Conservation (phyloP, 2,113 vertebrate genomes). For the Poeciliopsis retropinna region DNA sequence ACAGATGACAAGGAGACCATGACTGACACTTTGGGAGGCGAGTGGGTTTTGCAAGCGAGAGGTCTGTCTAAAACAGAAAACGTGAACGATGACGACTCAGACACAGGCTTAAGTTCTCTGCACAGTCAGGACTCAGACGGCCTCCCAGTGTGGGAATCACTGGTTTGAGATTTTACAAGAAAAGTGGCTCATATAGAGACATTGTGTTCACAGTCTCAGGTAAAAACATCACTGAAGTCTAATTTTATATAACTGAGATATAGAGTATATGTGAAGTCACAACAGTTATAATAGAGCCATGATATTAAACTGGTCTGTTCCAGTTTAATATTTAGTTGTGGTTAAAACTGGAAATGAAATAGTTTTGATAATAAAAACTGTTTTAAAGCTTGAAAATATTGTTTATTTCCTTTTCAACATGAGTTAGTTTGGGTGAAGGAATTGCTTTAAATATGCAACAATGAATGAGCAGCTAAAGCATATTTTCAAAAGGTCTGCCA, state of each 20-base stretch:
- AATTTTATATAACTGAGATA: neutral
- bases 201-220: slow-evolving; percentile 24
- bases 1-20: slow-evolving; percentile 36
- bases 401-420: neutral
- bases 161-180: slow-evolving; percentile 79
- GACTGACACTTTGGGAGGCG: slow-evolving; percentile 49
- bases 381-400: neutral
- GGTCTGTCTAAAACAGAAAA: slow-evolving; percentile 81
- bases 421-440: neutral
- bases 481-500: neutral
- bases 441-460: neutral
- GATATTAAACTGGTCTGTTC: neutral
- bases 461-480: neutral
- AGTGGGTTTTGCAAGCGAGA: slow-evolving; percentile 86
- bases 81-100: slow-evolving; percentile 91
- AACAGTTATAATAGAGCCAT: neutral
- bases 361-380: slow-evolving; percentile 3
- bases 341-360: neutral
- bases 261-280: neutral
- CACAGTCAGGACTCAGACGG: slow-evolving; percentile 96
- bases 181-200: neutral
- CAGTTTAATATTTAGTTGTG: neutral
- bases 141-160: slow-evolving; percentile 87
- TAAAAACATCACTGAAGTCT: neutral
- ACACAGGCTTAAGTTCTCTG: slow-evolving; percentile 95